phyloP scores from a whole-genome alignment of 1,140 invertebrate species.

The Ectropis grisescens region DNA sequence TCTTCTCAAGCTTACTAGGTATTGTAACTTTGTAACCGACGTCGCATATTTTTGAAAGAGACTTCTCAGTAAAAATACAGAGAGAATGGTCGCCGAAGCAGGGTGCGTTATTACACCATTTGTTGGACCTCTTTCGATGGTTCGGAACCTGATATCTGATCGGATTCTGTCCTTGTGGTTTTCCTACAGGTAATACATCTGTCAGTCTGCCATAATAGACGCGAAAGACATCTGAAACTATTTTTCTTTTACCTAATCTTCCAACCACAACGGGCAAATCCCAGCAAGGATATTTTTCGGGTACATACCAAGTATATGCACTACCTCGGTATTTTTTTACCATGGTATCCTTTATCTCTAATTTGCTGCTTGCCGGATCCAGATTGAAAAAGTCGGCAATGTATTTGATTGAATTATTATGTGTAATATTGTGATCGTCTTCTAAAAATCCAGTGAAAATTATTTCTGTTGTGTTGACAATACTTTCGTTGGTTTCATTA shows the following conservation, averaged over 20 bases:
- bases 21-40: constrained; percentile 24
- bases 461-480: too few relatives aligned
- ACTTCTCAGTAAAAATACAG: constrained; percentile 32
- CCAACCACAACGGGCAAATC: constrained; percentile 41
- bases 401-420: constrained; percentile 3
- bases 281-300: constrained; percentile 45
- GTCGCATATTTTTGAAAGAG: constrained; percentile 30
- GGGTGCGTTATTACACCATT: constrained; percentile 44
- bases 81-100: constrained; percentile 56
- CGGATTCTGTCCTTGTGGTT: constrained; percentile 1
- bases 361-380: constrained; percentile 25
- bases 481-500: too few relatives aligned
- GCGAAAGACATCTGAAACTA: constrained; percentile 30
- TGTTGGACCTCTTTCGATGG: constrained; percentile 19
- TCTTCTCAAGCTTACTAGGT: constrained; percentile 27
- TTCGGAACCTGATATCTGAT: background rate
- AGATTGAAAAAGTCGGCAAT: constrained; percentile 32
- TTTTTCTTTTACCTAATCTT: constrained; percentile 23
- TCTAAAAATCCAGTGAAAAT: too few relatives aligned
- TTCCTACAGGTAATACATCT: constrained; percentile 29
- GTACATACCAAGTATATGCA: constrained; percentile 29
- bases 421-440: too few relatives aligned
- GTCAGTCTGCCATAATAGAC: constrained; percentile 24
- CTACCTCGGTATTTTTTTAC: too few relatives aligned
- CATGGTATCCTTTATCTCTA: constrained; percentile 6